Base-by-base conservation (phyloP, 2,113 vertebrate species). In the Sturnus vulgaris region DNA sequence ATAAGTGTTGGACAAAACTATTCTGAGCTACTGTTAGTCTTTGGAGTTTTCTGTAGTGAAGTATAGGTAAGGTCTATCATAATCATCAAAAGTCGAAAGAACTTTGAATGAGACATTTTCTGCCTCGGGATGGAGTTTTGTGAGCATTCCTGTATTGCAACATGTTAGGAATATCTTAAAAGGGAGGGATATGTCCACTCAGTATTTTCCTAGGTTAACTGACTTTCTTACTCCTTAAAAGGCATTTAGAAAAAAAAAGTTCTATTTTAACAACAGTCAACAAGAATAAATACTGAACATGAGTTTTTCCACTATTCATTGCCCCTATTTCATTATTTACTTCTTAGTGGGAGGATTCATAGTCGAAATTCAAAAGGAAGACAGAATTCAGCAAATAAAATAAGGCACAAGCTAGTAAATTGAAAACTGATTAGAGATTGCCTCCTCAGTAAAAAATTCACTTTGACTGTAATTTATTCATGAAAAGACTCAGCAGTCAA, bases 401-500 rank as follows among this genome's bases (percentile, higher is more conserved):
- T 30, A 14, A 55, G 15, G 23, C 35, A 81, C 17, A 76, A 81
- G 19, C n/a, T 35, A 68, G 21, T 68, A 69, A 39, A 76, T 20
- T 59, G 24, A 95, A 93, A 88, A 88, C 13, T 60, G 28, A 61
- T 88, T 94, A 83, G 21, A 42, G 56, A 69, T 66, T 82, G 3
- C 16, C 13, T 84, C 12, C 61, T 93, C 47, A 84, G 21, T 88
- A 90, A 94, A 70, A 94, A 89, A 77, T 19, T 82, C 55, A 33
- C 37, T 90, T 73, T 90, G 59, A 87, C 56, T 78, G 65, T 94
- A 93, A 93, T 94, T 88, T 94, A 95, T 96, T 93, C 50, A 78
- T 83, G 7, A 77, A 84, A 94, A 90, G 59, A 72, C 31, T 82
- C 87, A 92, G 64, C 24, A 93, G 59, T 82, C 80, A 86, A 21